Percentiles rank a stretch among this genome's conserved stretches.
Conservation (phyloP, 2,888 invertebrate species). For the Hypomecis atomaria region DNA sequence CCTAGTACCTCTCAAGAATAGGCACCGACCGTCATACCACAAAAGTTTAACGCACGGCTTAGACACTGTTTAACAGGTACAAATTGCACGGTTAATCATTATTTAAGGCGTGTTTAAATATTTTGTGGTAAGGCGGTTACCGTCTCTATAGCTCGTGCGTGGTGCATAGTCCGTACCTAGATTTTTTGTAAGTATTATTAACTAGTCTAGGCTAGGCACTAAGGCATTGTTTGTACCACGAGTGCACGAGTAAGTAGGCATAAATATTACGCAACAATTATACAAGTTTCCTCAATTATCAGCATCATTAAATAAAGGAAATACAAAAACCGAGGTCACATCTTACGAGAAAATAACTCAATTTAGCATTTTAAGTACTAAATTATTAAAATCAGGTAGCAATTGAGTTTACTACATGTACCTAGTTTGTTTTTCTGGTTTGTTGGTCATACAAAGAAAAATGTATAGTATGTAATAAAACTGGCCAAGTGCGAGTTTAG, state of each 20-base stretch:
- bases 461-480: not conserved
- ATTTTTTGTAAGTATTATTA: too few species aligned
- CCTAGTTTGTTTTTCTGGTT: not conserved
- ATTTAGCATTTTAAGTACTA: slow-evolving; percentile 14
- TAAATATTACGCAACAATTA: slow-evolving; percentile 13
- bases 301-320: slow-evolving; percentile 9
- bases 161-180: too few species aligned
- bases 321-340: slow-evolving; percentile 10
- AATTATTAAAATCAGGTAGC: slow-evolving; percentile 3
- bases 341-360: slow-evolving; percentile 4
- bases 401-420: not conserved
- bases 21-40: too few species aligned
- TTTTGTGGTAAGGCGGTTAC: too few species aligned
- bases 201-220: too few species aligned
- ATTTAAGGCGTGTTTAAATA: too few species aligned
- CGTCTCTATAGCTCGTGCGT: too few species aligned
- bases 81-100: too few species aligned
- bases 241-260: not conserved
- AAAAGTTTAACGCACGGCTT: too few species aligned
- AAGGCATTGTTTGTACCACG: not conserved
- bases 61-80: too few species aligned
- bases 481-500: too few species aligned
- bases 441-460: not conserved
- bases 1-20: too few species aligned
- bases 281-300: slow-evolving; percentile 7